Base-by-base conservation (phyloP, 2,888 invertebrate genomes). In the Eilema caniola region DNA sequence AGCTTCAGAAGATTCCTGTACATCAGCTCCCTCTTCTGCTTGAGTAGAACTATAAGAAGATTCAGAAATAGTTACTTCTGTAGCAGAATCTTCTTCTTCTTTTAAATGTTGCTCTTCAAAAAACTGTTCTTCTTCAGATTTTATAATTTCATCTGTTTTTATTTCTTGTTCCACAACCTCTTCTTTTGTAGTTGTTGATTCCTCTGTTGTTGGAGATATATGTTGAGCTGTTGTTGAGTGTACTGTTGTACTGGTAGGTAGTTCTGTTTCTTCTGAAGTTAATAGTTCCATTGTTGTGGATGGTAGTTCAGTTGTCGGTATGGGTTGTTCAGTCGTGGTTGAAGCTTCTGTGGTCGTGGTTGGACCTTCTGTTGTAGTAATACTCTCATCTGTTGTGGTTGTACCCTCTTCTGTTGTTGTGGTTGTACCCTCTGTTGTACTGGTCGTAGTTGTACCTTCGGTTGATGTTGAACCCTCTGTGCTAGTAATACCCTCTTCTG, bases 161-260 rank as follows among this genome's bases (percentile, higher is more conserved):
- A 47, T 12, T 23, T 12, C 16, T n/a, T 10, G 47, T 47, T 60
- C 64, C 63, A 56, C 8, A 62, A 33, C 53, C 16, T 16, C 1
- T 20, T 16, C 61, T 65, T 56, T 62, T 25, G 16, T 11, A 41
- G 24, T 16, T 23, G 31, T 47, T 24, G 60, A 20, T 31, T 60
- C 33, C 20, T 57, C 25, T 2, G 33, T 67, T 20, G 73, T 28
- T 24, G 14, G 24, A 5, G 23, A 60, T 20, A 24, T 14, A 28
- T 67, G 70, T 70, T 31, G 10, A 37, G 41, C 59, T 25, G 67
- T 23, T 53, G 53, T 53, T 53, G 53, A n/a, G 53, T 61, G 31
- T 37, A 68, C 16, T 8, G 65, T 67, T 24, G 64, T 64, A 25
- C 53, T 69, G 1, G 66, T 62, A 28, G 10, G 24, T 63, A 57